Conservation (phyloP, 2,113 vertebrate species). For the Bos javanicus region DNA sequence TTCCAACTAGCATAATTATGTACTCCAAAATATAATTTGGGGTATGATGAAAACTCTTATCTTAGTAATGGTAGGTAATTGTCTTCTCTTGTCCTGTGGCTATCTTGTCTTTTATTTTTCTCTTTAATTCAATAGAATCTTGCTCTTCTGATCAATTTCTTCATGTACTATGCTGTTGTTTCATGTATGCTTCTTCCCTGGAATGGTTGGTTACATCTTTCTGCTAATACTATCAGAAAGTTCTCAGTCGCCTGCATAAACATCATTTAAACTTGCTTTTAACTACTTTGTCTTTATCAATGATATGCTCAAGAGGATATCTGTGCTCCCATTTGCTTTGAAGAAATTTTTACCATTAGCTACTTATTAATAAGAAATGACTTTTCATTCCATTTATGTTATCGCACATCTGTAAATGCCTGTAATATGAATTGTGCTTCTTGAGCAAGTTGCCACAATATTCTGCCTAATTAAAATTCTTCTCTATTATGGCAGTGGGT, state of each 20-base stretch:
- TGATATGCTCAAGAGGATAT: neutral
- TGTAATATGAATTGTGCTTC: neutral
- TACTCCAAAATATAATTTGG: neutral
- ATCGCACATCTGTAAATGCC: neutral
- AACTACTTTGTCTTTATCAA: neutral
- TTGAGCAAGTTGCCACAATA: neutral
- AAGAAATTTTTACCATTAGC: neutral
- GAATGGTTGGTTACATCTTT: neutral
- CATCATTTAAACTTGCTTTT: neutral
- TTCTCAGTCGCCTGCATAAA: neutral
- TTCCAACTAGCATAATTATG: neutral
- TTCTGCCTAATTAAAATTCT: neutral
- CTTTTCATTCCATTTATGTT: neutral
- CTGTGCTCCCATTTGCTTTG: neutral
- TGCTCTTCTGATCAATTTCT: neutral
- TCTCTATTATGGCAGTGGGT: neutral
- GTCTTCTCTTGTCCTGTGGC: neutral
- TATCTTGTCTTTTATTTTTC: neutral
- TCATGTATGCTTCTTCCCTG: neutral
- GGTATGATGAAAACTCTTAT: neutral
- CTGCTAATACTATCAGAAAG: neutral
- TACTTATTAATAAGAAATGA: neutral
- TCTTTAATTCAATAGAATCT: neutral
- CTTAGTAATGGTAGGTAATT: neutral
- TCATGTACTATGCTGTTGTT: neutral